phyloP scores from a whole-genome alignment of 1,140 invertebrate genomes.

The Goniozus legneri region DNA sequence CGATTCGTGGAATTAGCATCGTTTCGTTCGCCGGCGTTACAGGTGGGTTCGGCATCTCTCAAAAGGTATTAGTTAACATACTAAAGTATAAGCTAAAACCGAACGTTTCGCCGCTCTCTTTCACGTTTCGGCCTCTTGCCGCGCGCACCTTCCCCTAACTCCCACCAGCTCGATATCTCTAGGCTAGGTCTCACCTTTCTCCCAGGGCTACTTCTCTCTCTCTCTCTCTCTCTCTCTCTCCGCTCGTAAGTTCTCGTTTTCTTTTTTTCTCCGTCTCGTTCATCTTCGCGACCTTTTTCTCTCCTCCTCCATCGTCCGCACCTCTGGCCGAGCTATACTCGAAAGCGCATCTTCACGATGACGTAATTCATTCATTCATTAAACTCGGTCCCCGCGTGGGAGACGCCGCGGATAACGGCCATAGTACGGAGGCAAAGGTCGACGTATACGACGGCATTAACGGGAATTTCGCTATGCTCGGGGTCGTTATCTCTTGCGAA shows the following conservation, averaged over 20 bases:
- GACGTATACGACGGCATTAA: too few species aligned
- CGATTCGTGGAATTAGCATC: too few species aligned
- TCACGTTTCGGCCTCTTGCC: too few species aligned
- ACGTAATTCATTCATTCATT: slow-evolving; percentile 41
- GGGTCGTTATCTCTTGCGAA: too few species aligned
- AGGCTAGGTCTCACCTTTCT: too few species aligned
- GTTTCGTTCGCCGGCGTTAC: too few species aligned
- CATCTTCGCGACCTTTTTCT: background rate
- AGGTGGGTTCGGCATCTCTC: slow-evolving; percentile 18
- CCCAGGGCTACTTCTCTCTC: too few species aligned
- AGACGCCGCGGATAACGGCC: slow-evolving; percentile 17
- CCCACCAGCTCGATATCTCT: too few species aligned
- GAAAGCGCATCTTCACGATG: slow-evolving; percentile 34
- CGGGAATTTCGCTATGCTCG: too few species aligned
- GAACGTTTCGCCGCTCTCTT: slow-evolving; percentile 6
- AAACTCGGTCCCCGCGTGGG: slow-evolving; percentile 23
- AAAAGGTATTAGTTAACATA: slow-evolving; percentile 18
- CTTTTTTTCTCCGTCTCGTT: background rate
- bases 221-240: slow-evolving; percentile 8
- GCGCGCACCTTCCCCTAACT: too few species aligned
- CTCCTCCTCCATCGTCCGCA: too few species aligned
- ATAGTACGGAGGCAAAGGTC: slow-evolving; percentile 1
- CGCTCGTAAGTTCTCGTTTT: background rate
- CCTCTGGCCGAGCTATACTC: slow-evolving; percentile 17
- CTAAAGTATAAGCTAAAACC: slow-evolving; percentile 10